These are phyloP conservation scores for Hydrophis major DNA, from an alignment of 2,797 vertebrate genomes.

Conservation along the genomic window DNA sequence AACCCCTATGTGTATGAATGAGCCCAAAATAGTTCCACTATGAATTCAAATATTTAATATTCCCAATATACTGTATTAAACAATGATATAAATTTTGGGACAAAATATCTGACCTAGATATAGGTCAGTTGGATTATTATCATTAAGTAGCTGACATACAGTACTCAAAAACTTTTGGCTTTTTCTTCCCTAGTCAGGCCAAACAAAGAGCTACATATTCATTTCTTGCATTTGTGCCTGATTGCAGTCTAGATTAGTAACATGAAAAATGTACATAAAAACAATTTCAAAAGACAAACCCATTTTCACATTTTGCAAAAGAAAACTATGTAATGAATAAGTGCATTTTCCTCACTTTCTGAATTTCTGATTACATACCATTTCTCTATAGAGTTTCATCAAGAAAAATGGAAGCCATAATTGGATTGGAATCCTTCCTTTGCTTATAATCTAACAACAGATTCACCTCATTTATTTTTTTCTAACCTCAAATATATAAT, in stretches of 20 bases:
- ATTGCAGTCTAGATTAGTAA: not conserved
- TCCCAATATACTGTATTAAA: not conserved
- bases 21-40: not conserved
- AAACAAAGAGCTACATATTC: not conserved
- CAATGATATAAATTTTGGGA: not conserved
- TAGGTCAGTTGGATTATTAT: not conserved
- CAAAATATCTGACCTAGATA: not conserved
- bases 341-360: not conserved
- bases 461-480: not conserved
- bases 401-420: not conserved
- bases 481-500: not conserved
- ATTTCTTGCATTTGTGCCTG: not conserved
- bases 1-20: not conserved
- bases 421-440: not conserved
- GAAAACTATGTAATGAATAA: not conserved
- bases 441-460: not conserved
- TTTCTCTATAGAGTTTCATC: not conserved
- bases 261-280: not conserved
- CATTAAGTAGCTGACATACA: not conserved
- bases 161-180: not conserved
- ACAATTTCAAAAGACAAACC: not conserved
- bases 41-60: not conserved
- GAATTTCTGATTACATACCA: not conserved
- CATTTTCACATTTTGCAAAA: not conserved
- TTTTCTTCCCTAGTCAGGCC: not conserved